Percentiles rank a stretch among this genome's conserved stretches.
Evolutionary conservation across 2,797 vertebrate species (phyloP).

Genomic region (Odontamblyopus rebecca): DNA sequence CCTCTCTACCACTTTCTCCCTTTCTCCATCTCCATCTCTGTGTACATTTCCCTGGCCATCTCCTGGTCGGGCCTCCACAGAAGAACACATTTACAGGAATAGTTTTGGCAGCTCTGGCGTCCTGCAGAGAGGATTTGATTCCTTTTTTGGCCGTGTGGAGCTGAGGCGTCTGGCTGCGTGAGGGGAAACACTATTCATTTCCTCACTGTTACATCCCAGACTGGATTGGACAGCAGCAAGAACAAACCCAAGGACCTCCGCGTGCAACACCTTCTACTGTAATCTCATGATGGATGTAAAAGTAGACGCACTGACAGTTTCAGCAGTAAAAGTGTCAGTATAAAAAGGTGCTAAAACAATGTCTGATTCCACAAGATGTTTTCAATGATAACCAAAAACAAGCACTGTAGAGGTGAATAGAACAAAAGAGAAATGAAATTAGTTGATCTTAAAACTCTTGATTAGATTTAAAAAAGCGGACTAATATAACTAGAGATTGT

Average conservation of each 20-base stretch:
- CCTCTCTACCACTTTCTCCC: constrained; percentile 9
- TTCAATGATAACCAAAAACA: too few relatives aligned
- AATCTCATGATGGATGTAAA: background rate
- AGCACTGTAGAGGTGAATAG: too few relatives aligned
- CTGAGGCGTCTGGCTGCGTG: constrained; percentile 55
- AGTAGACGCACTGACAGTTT: too few relatives aligned
- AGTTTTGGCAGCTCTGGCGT: constrained; percentile 70
- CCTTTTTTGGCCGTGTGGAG: constrained; percentile 80
- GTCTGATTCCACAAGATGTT: too few relatives aligned
- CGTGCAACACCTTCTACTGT: background rate
- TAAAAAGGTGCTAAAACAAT: too few relatives aligned
- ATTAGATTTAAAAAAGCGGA: too few relatives aligned
- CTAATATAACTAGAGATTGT: too few relatives aligned
- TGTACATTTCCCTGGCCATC: constrained; percentile 52
- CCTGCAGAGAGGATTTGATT: constrained; percentile 65
- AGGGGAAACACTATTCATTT: constrained; percentile 69
- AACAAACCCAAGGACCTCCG: constrained; percentile 35
- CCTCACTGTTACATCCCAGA: constrained; percentile 48
- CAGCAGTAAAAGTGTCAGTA: too few relatives aligned
- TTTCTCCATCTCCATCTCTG: constrained; percentile 15
- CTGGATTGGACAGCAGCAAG: constrained; percentile 36
- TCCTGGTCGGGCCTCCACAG: constrained; percentile 49
- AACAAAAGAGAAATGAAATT: too few relatives aligned
- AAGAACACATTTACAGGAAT: constrained; percentile 78
- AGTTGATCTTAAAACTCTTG: too few relatives aligned